A percentile compares a stretch with the other conserved stretches of the same genome.
phyloP scores from a whole-genome alignment of 53 echinoderm and acorn worm genomes.

The Luidia sarsii region DNA sequence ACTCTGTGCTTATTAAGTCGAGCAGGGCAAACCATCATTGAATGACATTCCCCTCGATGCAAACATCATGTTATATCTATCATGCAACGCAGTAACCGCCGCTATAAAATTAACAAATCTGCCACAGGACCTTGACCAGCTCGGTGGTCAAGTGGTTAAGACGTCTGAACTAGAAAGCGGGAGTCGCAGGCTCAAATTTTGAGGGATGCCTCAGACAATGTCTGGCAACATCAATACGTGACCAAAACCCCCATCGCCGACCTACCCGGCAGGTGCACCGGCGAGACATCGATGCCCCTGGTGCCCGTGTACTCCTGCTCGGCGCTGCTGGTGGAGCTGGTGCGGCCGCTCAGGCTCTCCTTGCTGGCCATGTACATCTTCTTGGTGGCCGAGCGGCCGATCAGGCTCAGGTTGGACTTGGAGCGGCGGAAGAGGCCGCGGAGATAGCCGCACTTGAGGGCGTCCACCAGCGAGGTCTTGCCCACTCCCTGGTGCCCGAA shows the following conservation, averaged over 20 bases:
- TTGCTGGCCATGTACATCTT: constrained; percentile 67
- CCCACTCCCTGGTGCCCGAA: constrained; percentile 96
- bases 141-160: too few species aligned
- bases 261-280: constrained; percentile 82
- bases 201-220: too few species aligned
- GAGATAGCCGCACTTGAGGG: constrained; percentile 93
- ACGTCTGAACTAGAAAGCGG: too few species aligned
- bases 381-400: constrained; percentile 60
- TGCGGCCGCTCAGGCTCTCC: constrained; percentile 53
- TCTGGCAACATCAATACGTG: not conserved
- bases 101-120: too few species aligned
- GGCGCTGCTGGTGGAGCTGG: constrained; percentile 62
- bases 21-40: too few species aligned
- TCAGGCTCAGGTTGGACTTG: constrained; percentile 84
- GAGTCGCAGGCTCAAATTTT: too few species aligned
- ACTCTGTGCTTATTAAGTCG: too few species aligned
- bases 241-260: not conserved
- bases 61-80: too few species aligned
- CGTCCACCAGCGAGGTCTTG: constrained; percentile 88
- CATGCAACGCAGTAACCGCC: too few species aligned
- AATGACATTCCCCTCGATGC: too few species aligned
- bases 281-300: constrained; percentile 79
- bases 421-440: constrained; percentile 92
- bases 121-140: too few species aligned
- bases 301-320: constrained; percentile 75